Conservation (phyloP, 2,888 invertebrate genomes). For the Tuta absoluta region DNA sequence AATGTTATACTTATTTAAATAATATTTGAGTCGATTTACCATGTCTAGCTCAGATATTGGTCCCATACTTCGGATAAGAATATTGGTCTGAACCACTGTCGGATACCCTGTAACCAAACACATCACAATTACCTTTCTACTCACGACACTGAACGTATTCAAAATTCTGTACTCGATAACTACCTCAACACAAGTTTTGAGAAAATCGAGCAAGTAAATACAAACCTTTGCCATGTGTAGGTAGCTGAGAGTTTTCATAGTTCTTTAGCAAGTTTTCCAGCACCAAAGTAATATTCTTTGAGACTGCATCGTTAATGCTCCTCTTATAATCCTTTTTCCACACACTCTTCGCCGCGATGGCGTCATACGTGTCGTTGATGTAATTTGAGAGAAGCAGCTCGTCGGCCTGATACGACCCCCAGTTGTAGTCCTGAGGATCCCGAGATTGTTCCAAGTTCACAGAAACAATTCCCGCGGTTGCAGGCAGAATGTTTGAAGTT, state of each 20-base stretch:
- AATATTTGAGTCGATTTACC: constrained; percentile 76
- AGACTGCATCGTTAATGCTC: constrained; percentile 86
- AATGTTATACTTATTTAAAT: no score
- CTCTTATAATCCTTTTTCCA: constrained; percentile 68
- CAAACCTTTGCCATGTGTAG: constrained; percentile 92
- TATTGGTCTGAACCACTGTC: constrained; percentile 92
- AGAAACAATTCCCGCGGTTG: constrained; percentile 61
- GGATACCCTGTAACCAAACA: constrained; percentile 84
- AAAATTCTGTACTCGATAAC: not conserved
- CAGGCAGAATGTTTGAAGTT: constrained; percentile 56
- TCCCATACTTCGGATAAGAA: constrained; percentile 94
- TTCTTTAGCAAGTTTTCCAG: constrained; percentile 93
- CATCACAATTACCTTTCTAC: not conserved
- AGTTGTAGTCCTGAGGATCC: constrained; percentile 41
- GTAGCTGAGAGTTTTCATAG: constrained; percentile 94
- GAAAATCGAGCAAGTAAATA: not conserved
- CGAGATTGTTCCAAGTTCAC: constrained; percentile 38
- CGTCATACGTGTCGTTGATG: constrained; percentile 62
- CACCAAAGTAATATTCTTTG: constrained; percentile 91
- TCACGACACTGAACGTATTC: not conserved
- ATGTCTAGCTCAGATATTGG: constrained; percentile 95
- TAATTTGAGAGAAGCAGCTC: constrained; percentile 63
- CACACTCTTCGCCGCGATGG: constrained; percentile 44
- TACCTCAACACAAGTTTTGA: not conserved
- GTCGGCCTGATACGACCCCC: constrained; percentile 52